Evolutionary conservation across 2,113 vertebrate genomes (phyloP).

Genomic region (Glaucidium brasilianum): DNA sequence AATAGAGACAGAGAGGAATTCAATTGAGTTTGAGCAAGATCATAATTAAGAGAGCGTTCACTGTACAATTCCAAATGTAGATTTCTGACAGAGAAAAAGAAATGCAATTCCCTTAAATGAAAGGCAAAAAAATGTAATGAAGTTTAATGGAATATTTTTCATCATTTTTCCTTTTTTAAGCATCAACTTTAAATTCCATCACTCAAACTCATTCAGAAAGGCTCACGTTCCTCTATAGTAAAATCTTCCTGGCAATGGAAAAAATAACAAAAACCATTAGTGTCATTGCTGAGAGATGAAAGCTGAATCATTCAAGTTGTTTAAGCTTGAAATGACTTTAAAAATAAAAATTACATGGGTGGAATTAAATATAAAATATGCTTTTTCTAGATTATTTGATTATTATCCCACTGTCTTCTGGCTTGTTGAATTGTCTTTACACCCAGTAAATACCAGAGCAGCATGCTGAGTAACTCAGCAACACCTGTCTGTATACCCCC

Average conservation of each 20-base stretch:
- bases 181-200: not conserved
- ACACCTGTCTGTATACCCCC: not conserved
- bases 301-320: not conserved
- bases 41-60: constrained; percentile 29
- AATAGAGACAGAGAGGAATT: constrained; percentile 39
- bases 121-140: not conserved
- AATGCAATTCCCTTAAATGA: not conserved
- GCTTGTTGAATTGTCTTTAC: not conserved
- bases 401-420: not conserved
- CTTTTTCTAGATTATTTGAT: not conserved
- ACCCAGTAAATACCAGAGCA: not conserved
- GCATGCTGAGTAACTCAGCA: not conserved
- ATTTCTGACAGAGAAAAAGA: constrained; percentile 8
- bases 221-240: not conserved
- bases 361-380: not conserved
- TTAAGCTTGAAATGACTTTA: not conserved
- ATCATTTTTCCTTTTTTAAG: not conserved
- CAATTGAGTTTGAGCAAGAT: constrained; percentile 26
- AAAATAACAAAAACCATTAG: not conserved
- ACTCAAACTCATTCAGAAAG: not conserved
- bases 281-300: not conserved
- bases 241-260: not conserved
- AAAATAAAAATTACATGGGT: not conserved
- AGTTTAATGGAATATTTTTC: constrained; percentile 4
- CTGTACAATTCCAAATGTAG: not conserved